Conservation (phyloP, 1,140 invertebrate genomes). For the Drosophila mauritiana region DNA sequence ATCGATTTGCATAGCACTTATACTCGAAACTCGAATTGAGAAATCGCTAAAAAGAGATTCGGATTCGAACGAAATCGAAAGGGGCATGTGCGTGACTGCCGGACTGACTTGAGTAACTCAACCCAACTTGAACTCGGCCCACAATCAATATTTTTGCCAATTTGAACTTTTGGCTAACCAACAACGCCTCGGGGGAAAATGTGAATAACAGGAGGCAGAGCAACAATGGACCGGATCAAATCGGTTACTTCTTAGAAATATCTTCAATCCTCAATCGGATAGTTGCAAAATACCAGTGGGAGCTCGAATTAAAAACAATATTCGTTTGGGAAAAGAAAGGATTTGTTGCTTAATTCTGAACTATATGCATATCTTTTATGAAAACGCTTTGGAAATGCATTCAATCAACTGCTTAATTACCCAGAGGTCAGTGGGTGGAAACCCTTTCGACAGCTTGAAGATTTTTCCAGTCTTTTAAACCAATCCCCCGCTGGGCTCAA, state of each 20-base stretch:
- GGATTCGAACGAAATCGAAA: conserved; percentile 65
- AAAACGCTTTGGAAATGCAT: not conserved
- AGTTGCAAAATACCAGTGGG: conserved; percentile 3
- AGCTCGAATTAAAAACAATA: conserved; percentile 4
- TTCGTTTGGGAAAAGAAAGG: not conserved
- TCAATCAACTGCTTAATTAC: conserved; percentile 34
- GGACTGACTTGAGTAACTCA: conserved; percentile 43
- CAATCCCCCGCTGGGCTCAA: conserved; percentile 47
- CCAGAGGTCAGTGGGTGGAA: conserved; percentile 25
- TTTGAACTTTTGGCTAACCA: conserved; percentile 40
- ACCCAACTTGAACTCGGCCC: conserved; percentile 20
- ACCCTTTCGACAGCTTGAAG: conserved; percentile 27
- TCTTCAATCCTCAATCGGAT: conserved; percentile 19
- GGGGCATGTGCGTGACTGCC: conserved; percentile 69
- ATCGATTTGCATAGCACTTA: conserved; percentile 68
- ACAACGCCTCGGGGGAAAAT: conserved; percentile 26
- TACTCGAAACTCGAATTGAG: conserved; percentile 54
- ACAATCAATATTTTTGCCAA: conserved; percentile 44
- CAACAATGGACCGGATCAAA: conserved; percentile 6
- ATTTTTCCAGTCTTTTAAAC: conserved; percentile 10
- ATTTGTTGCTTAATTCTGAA: not conserved
- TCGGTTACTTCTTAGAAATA: conserved; percentile 16
- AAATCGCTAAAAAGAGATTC: conserved; percentile 55
- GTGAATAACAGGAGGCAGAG: conserved; percentile 6
- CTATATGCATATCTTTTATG: not conserved